Evolutionary conservation across 2,113 vertebrate species (phyloP).

Genomic region (Empidonax traillii): DNA sequence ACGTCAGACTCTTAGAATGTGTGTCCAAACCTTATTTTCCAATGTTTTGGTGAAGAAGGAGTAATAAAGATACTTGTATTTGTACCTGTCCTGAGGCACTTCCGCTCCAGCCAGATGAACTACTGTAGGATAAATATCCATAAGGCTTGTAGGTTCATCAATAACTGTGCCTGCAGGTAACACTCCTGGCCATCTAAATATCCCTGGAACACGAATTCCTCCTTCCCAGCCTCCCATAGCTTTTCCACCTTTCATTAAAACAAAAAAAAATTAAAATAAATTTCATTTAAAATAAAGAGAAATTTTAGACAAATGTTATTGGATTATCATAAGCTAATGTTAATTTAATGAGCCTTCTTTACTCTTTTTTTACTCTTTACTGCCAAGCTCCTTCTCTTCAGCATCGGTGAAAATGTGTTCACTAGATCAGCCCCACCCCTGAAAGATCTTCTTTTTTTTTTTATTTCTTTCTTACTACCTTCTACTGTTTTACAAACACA

Average conservation of each 20-base stretch:
- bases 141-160: slow-evolving; percentile 88
- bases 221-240: slow-evolving; percentile 94
- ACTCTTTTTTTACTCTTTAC: not conserved
- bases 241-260: slow-evolving; percentile 82
- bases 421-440: rapidly evolving
- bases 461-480: not conserved
- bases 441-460: not conserved
- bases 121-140: slow-evolving; percentile 92
- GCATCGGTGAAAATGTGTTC: not conserved
- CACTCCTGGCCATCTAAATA: slow-evolving; percentile 88
- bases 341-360: not conserved
- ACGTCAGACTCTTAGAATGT: not conserved
- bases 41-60: not conserved
- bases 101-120: slow-evolving; percentile 77
- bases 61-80: not conserved
- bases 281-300: not conserved
- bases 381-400: not conserved
- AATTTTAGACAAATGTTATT: not conserved
- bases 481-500: not conserved
- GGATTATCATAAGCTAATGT: not conserved
- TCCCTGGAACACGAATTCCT: slow-evolving; percentile 90
- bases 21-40: not conserved
- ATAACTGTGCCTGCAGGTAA: slow-evolving; percentile 77
- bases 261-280: not conserved
- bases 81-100: slow-evolving; percentile 82